phyloP scores from a whole-genome alignment of 1,140 invertebrate species.

The Drosophila sproati region DNA sequence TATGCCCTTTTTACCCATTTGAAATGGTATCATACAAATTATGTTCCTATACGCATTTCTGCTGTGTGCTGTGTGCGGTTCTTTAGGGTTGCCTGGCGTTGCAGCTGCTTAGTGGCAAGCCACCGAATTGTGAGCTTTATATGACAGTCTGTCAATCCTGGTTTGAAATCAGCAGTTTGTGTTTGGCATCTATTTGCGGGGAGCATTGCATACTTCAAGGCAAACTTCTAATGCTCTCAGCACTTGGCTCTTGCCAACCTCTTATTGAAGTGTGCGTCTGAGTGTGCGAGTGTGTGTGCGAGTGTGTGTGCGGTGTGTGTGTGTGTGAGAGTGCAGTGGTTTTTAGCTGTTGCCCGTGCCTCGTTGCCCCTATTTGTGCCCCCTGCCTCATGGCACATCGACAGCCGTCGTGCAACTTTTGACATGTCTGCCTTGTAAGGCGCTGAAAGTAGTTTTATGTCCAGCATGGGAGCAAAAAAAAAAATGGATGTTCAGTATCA shows the following conservation, averaged over 20 bases:
- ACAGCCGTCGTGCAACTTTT: conserved; percentile 74
- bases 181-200: conserved; percentile 28
- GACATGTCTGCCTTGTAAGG: conserved; percentile 72
- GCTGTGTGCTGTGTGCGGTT: too few relatives aligned
- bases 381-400: conserved; percentile 42
- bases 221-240: conserved; percentile 48
- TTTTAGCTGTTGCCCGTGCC: conserved; percentile 14
- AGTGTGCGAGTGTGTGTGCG: not conserved
- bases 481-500: conserved; percentile 11
- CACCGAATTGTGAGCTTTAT: not conserved
- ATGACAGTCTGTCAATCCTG: conserved; percentile 14
- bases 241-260: conserved; percentile 27
- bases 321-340: conserved; percentile 14
- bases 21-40: too few relatives aligned
- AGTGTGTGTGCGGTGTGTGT: conserved; percentile 10
- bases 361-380: conserved; percentile 7
- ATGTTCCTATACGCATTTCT: too few relatives aligned
- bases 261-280: conserved; percentile 25
- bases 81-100: not conserved
- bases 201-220: conserved; percentile 21
- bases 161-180: conserved; percentile 5
- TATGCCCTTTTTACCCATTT: too few relatives aligned
- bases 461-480: conserved; percentile 33
- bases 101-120: conserved; percentile 7
- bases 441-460: conserved; percentile 79